phyloP scores from a whole-genome alignment of 2,113 vertebrate species.

The Saimiri boliviensis region DNA sequence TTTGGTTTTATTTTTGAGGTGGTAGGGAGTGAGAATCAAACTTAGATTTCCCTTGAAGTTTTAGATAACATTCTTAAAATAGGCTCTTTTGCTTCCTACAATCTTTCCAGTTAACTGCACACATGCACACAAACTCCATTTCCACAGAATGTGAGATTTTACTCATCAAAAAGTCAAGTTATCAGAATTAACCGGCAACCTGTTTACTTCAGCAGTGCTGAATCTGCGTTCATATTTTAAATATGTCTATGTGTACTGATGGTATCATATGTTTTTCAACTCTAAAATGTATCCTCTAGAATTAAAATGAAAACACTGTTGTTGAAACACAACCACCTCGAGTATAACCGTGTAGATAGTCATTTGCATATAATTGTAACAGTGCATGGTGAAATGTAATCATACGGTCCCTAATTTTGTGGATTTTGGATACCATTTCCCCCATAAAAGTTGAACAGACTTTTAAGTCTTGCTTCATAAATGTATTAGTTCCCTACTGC shows the following conservation, averaged over 20 bases:
- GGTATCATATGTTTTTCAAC: conserved; percentile 3
- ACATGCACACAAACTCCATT: not conserved
- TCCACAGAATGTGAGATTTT: conserved; percentile 49
- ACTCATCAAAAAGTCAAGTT: conserved; percentile 45
- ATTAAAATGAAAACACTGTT: conserved; percentile 6
- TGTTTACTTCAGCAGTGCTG: not conserved
- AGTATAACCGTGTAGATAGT: not conserved
- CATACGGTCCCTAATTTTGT: not conserved
- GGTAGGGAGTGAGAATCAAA: not conserved
- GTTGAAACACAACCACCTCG: not conserved
- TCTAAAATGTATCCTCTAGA: not conserved
- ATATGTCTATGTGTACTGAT: not conserved
- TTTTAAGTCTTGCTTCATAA: not conserved
- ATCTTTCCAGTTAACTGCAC: not conserved
- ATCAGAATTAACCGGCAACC: conserved; percentile 23
- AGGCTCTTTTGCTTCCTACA: not conserved
- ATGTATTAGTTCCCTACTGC: not conserved
- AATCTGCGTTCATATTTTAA: conserved; percentile 27
- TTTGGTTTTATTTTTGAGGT: not conserved
- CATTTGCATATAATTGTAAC: not conserved
- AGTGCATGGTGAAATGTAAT: not conserved
- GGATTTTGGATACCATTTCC: not conserved
- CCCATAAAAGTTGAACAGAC: not conserved
- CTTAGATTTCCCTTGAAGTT: not conserved
- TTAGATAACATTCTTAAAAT: conserved; percentile 51